A percentile compares a stretch with the other conserved stretches of the same genome.
Evolutionary conservation across 2,113 vertebrate species (phyloP).

Genomic region (Tiliqua scincoides): DNA sequence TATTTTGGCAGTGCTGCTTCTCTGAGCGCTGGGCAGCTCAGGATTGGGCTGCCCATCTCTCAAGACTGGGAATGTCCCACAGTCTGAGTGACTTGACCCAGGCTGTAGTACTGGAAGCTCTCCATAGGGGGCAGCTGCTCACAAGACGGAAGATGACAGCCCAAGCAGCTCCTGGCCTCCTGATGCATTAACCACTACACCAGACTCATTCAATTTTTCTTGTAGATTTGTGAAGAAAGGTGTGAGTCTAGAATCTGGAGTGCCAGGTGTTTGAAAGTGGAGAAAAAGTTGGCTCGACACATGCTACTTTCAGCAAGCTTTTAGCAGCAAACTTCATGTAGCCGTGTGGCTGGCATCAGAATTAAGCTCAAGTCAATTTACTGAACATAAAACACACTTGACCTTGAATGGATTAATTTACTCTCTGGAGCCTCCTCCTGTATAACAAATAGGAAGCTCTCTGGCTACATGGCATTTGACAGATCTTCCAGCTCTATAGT

Average conservation of each 20-base stretch:
- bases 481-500: neutral
- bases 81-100: too few species aligned
- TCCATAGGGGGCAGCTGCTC: too few species aligned
- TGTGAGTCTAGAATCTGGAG: neutral
- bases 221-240: neutral
- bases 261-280: neutral
- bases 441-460: slow-evolving; percentile 10
- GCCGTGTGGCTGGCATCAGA: neutral
- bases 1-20: too few species aligned
- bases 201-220: neutral
- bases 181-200: too few species aligned
- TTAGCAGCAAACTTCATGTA: neutral
- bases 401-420: slow-evolving; percentile 37
- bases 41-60: too few species aligned
- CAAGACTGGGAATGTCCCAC: too few species aligned
- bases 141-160: too few species aligned
- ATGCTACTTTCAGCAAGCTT: neutral
- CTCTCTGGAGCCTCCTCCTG: neutral
- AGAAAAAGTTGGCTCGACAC: neutral
- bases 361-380: slow-evolving; percentile 35
- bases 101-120: too few species aligned
- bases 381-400: slow-evolving; percentile 30
- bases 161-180: too few species aligned
- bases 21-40: too few species aligned
- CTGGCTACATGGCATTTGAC: neutral